phyloP scores from a whole-genome alignment of 1,140 invertebrate genomes.

The Zaprionus ornatus region DNA sequence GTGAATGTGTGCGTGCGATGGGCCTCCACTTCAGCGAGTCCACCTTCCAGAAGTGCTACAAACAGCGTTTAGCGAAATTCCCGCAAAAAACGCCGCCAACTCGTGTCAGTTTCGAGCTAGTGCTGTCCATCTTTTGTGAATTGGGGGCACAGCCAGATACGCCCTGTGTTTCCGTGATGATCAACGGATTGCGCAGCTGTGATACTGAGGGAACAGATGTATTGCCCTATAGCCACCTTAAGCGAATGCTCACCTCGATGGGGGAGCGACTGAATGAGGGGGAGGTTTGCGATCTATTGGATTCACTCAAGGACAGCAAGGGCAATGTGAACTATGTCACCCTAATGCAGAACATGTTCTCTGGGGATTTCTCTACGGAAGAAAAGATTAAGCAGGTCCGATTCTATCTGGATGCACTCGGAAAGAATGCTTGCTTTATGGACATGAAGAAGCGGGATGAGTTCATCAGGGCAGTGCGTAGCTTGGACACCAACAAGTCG shows the following conservation, averaged over 20 bases:
- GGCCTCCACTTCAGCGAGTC: conserved; percentile 76
- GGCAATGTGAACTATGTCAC: conserved; percentile 48
- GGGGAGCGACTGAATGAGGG: conserved; percentile 96
- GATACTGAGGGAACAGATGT: conserved; percentile 96
- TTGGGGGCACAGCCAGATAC: conserved; percentile 14
- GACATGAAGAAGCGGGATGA: conserved; percentile 41
- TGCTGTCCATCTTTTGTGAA: conserved; percentile 50
- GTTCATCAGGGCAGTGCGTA: conserved; percentile 38
- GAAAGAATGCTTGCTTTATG: conserved; percentile 51
- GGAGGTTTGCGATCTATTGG: conserved; percentile 85
- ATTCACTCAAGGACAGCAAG: conserved; percentile 4
- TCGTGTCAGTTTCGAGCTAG: conserved; percentile 44
- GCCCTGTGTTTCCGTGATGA: conserved; percentile 51
- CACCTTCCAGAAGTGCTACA: conserved; percentile 49
- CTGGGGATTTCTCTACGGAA: background rate
- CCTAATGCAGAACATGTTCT: conserved; percentile 26
- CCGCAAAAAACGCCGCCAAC: background rate
- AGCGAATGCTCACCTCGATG: conserved; percentile 97
- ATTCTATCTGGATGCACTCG: conserved; percentile 49
- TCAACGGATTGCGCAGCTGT: conserved; percentile 87
- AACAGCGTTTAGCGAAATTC: conserved; percentile 9
- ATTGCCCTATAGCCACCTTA: conserved; percentile 94
- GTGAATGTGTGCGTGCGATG: conserved; percentile 77
- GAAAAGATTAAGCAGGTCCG: conserved; percentile 21
- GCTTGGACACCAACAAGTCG: background rate